Base-by-base conservation (phyloP, 2,888 invertebrate genomes). In the Bembecia ichneumoniformis region DNA sequence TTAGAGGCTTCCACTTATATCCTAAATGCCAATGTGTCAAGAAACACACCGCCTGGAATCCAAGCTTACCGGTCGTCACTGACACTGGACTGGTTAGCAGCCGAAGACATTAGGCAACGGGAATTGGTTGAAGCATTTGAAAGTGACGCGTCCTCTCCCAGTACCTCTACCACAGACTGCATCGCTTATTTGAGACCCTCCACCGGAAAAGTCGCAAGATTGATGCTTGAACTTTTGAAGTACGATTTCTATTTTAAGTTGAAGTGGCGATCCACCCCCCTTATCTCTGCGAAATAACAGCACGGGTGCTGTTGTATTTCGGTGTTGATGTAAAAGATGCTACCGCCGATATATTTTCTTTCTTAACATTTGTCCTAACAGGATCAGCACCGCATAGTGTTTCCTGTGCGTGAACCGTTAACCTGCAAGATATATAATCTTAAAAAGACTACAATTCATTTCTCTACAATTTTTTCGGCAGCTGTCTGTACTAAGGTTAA, bases 181-280 rank as follows among this genome's bases (percentile, higher is more conserved):
- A 72, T 77, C 0, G 59, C 58, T 0, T 80, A 80, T 53, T 58
- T 69, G 0, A 62, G 70, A 44, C 82, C 83, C 0, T 67, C 80
- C 1, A 58, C 79, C 0, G 81, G 79, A 14, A 82, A 79, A 55
- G 68, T 83, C 0, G 82, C 76, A 0, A 64, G 77, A 35, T 63
- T 83, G 2, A 76, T 83, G 76, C 52, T 83, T 58, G 82, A 83
- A 51, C 51, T 83, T 3, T 51, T 83, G 1, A 82, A 72, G 82
- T 83, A 49, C 48, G 68, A 28, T 28, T 28, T 9, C 7, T 28
- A 28, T 28, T 28, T 28, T 9, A 28, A 35, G 11, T 35, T 35
- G 35, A 35, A 35, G 7, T 9, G n/a, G n/a, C n/a, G n/a, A n/a
- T n/a, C 9, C 28, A 28, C 9, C 2, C 5, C 28, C 14, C 9